Evolutionary conservation across 53 echinoderm and acorn worm genomes (phyloP).

Genomic region (Echinarachnius parma): DNA sequence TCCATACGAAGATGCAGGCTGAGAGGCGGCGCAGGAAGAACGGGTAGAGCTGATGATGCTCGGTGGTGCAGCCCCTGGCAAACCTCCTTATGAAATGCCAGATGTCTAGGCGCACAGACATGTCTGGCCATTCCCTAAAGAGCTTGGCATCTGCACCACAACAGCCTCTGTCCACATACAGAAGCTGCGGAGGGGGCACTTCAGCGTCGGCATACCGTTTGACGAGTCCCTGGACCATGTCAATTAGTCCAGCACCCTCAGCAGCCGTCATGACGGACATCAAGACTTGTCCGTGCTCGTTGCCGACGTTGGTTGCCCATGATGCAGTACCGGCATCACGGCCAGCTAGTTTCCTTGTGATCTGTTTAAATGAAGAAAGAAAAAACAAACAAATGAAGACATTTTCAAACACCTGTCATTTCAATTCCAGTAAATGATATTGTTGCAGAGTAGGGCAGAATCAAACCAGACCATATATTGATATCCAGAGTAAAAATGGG

Average conservation of each 20-base stretch:
- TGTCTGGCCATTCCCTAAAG: conserved; percentile 55
- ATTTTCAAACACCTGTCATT: too few species aligned
- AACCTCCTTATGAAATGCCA: conserved; percentile 71
- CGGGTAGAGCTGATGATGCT: conserved; percentile 59
- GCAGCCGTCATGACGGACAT: conserved; percentile 64
- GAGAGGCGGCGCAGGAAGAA: conserved; percentile 47
- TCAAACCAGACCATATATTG: too few species aligned
- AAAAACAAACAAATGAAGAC: too few species aligned
- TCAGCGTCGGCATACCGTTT: conserved; percentile 34
- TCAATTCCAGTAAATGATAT: too few species aligned
- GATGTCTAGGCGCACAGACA: conserved; percentile 61
- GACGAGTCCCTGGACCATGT: conserved; percentile 52
- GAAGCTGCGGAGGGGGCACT: conserved; percentile 54
- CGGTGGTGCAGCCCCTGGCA: conserved; percentile 52
- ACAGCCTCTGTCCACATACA: conserved; percentile 77
- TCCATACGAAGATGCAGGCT: conserved; percentile 54
- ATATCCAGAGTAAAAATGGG: too few species aligned
- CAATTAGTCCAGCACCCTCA: conserved; percentile 49
- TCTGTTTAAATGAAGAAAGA: background rate
- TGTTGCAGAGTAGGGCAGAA: too few species aligned
- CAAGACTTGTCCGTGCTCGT: conserved; percentile 71
- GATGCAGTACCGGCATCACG: conserved; percentile 11
- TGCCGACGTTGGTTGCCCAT: conserved; percentile 75
- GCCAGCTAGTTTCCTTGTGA: conserved; percentile 25
- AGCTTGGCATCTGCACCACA: conserved; percentile 48